Base-by-base conservation (phyloP, 2,888 invertebrate species). In the Pheosia gnoma region DNA sequence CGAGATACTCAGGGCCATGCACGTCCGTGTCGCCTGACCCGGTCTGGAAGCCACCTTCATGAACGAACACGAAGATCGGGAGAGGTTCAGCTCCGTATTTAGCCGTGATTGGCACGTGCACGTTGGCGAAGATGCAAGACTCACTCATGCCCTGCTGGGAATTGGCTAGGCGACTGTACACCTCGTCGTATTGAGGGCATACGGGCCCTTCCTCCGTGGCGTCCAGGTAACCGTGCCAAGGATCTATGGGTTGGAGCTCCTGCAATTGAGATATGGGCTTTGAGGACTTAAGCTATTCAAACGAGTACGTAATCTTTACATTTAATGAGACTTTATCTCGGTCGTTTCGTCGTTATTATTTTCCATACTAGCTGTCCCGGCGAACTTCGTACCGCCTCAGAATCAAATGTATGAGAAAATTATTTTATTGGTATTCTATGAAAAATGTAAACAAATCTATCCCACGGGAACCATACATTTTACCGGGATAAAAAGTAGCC, bases 141-240 rank as follows among this genome's bases (percentile, higher is more conserved):
- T 89, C 89, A 61, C 80, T 79, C 78, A 80, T 77, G 51, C 71
- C 70, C 38, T 47, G 58, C 5, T 61, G 59, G 9, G 78, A 71
- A 56, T 62, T 63, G 76, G 78, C 70, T 36, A 85, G 61, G 0
- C 57, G 62, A 0, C 80, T 78, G 71, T 85, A 88, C 45, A 87
- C 62, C 38, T 87, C 78, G 70, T 94, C 93, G 13, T 86, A 77
- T 75, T 96, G 96, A 0, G 94, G 94, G 73, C 96, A 96, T 7
- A 94, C 88, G 0, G 94, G 90, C 0, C 94, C 89, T 70, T 95
- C 95, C 6, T 54, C 38, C 3, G 38, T 54, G 38, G 54, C 38
- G 10, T 54, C 7, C 3, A 38, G 8, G 38, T 38, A 54, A 0
- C 6, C 38, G 11, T 11, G 11, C 54, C 54, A 54, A 11, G 38